Base-by-base conservation (phyloP, 2,113 vertebrate genomes). In the Miniopterus natalensis region DNA sequence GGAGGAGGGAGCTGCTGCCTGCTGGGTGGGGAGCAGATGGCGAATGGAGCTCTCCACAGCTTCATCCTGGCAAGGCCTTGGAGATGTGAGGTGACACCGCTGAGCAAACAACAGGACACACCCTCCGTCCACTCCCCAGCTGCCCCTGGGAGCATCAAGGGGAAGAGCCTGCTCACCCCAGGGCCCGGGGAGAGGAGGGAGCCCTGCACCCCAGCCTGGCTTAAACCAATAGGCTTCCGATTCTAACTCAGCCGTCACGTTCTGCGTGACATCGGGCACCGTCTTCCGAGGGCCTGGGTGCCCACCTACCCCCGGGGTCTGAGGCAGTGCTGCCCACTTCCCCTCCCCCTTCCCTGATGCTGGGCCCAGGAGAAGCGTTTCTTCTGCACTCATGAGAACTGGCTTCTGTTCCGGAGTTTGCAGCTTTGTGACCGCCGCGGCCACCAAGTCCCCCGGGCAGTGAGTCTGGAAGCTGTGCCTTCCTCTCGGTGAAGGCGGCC, bases 21-120 rank as follows among this genome's bases (percentile, higher is more conserved):
- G 1, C 49, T 1, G 2, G 57, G 55, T 66, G 20, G 84, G 80
- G n/a, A 97, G 78, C 97, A 96, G 94, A 90, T 97, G 96, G 97
- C 31, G 68, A 94, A 53, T 1, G 68, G 42, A 51, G 61, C 31
- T 21, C 59, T 21, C 12, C 53, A 27, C 23, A 5, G 0, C 47
- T 51, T 59, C 51, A 9, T 88, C 83, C 79, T 23, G 47, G 78
- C 57, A n/a, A 74, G 71, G 65, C 45, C 83, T 51, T 9, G 9
- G 31, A 80, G 88, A 49, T 8, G 12, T 57, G 71, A 84, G 78
- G 79, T 61, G 94, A 73, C 71, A 66, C 13, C 1, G 55, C 87
- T 31, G 14, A 77, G 53, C 88, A 97, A 96, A 97, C 90, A 96
- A 49, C 15, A 73, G 77, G 91, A 66, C 93, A 90, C 77, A 45